A percentile compares a stretch with the other conserved stretches of the same genome.
Evolutionary conservation across 2,888 invertebrate genomes (phyloP).

Genomic region (Oligia fasciuncula): DNA sequence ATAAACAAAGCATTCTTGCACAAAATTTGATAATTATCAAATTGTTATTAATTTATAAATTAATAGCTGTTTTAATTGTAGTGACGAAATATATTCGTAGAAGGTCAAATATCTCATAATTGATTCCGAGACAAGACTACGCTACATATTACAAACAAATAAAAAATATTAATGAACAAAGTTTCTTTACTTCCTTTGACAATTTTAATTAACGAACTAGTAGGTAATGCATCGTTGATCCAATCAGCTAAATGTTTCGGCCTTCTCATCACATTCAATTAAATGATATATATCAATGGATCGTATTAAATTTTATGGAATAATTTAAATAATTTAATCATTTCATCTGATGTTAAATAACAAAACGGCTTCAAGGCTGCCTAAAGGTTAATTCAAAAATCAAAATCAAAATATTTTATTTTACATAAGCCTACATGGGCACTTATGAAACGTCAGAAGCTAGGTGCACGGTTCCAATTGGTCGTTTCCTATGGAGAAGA

Average conservation of each 20-base stretch:
- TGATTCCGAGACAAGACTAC: slow-evolving; percentile 16
- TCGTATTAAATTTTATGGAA: slow-evolving; percentile 18
- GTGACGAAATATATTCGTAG: not conserved
- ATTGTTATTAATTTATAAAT: not conserved
- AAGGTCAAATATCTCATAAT: slow-evolving; percentile 35
- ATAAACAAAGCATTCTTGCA: slow-evolving; percentile 18
- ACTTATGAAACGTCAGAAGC: too few species aligned
- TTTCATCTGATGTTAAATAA: slow-evolving; percentile 42
- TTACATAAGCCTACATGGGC: too few species aligned
- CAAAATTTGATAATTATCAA: slow-evolving; percentile 23
- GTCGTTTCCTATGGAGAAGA: too few species aligned
- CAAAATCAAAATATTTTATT: too few species aligned
- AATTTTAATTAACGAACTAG: slow-evolving; percentile 35
- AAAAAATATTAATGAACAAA: slow-evolving; percentile 13
- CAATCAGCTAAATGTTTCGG: slow-evolving; percentile 40
- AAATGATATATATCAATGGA: slow-evolving; percentile 28
- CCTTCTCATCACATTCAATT: slow-evolving; percentile 35
- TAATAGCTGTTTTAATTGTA: slow-evolving; percentile 9
- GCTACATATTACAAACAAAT: slow-evolving; percentile 24
- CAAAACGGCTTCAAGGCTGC: slow-evolving; percentile 32
- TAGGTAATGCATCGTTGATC: slow-evolving; percentile 5
- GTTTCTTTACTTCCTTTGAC: slow-evolving; percentile 48
- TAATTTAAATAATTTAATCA: slow-evolving; percentile 39
- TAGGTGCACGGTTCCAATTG: too few species aligned
- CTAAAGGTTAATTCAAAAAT: slow-evolving; percentile 55